phyloP scores from a whole-genome alignment of 1,140 invertebrate genomes.

The Drosophila biarmipes region DNA sequence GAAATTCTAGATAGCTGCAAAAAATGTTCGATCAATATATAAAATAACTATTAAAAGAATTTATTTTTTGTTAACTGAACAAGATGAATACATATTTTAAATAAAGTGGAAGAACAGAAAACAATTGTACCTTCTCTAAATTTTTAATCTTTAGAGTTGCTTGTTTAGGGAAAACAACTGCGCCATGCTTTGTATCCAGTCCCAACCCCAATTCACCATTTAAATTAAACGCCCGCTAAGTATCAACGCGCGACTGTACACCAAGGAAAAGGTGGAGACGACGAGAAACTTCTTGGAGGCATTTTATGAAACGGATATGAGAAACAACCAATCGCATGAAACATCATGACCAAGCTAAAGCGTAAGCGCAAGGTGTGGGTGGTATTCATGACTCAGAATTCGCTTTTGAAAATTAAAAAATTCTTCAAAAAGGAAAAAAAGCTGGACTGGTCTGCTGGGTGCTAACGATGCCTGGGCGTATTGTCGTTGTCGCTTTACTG shows the following conservation, averaged over 20 bases:
- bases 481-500: constrained; percentile 51
- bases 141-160: too few relatives aligned
- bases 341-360: constrained; percentile 48
- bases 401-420: constrained; percentile 81
- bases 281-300: constrained; percentile 62
- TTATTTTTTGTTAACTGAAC: too few relatives aligned
- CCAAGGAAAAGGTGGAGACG: constrained; percentile 27
- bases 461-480: constrained; percentile 68
- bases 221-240: constrained; percentile 46
- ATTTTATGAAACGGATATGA: constrained; percentile 81
- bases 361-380: constrained; percentile 5
- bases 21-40: neutral
- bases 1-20: constrained; percentile 3
- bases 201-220: constrained; percentile 9
- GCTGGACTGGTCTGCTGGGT: constrained; percentile 64
- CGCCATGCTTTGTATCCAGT: too few relatives aligned
- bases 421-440: constrained; percentile 63
- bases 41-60: neutral
- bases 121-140: constrained; percentile 70
- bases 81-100: neutral
- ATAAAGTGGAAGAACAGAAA: constrained; percentile 10
- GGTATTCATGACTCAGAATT: constrained; percentile 68
- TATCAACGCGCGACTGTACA: constrained; percentile 49
- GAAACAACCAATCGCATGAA: constrained; percentile 71
- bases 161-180: too few relatives aligned